Conservation (phyloP, 2,113 vertebrate genomes). For the Mystacornis crossleyi region DNA sequence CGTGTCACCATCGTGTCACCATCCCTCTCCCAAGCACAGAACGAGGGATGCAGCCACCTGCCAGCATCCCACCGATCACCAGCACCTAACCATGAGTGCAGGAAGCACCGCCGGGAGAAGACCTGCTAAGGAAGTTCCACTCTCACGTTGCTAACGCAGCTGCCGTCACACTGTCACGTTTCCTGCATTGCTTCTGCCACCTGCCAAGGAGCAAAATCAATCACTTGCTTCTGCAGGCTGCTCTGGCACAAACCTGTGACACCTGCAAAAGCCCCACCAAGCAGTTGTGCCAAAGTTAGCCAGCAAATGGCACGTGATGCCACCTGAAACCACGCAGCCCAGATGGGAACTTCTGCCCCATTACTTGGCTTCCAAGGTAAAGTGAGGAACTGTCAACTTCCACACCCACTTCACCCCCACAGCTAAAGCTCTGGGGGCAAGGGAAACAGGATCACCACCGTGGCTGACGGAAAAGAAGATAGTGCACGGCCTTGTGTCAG, state of each 20-base stretch:
- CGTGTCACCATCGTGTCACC: background rate
- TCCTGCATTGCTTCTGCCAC: background rate
- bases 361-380: background rate
- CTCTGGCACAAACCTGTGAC: background rate
- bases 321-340: background rate
- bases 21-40: background rate
- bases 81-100: background rate
- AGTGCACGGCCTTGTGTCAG: background rate
- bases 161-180: background rate
- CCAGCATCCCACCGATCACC: background rate
- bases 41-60: rapidly evolving
- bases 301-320: rapidly evolving
- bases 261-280: background rate
- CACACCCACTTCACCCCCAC: background rate
- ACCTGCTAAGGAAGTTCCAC: background rate
- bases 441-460: background rate
- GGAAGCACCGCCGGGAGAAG: background rate
- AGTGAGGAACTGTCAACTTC: background rate
- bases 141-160: rapidly evolving
- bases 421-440: background rate
- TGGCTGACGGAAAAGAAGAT: background rate
- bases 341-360: rapidly evolving
- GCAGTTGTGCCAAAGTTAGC: background rate
- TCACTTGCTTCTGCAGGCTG: background rate
- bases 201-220: background rate